Evolutionary conservation across 2,797 vertebrate species (phyloP), one percentile per base, ranked within the genome.

Genomic region (Yasuhikotakia modesta): DNA sequence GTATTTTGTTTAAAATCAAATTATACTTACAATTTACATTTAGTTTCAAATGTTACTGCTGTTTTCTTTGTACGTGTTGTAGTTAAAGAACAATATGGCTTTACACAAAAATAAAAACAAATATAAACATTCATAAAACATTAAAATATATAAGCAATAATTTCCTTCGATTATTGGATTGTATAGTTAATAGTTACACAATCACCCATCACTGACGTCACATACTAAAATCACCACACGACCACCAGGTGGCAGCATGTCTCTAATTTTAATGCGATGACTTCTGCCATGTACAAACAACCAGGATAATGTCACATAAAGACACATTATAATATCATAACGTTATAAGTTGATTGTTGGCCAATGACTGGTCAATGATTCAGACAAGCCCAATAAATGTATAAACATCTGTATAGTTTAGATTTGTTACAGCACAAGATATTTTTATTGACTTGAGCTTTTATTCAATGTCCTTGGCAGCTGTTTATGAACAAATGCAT

Each of bases 161-260:
- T n/a, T 43, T 11, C 8, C 39, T 43, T 43, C 39, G 8, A 11
- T 43, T 43, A 43, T 43, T 43, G 39, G 10, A 43, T 43, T 43
- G 39, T 43, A 43, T 10, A 11, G 39, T 43, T 11, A 43, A 43
- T 43, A 43, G 8, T 43, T 43, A 11, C 17, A 4, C 14, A 48
- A 48, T 48, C 14, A 1, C 17, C 17, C 5, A n/a, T 55, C 21
- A 7, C 21, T 71, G 70, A 71, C 32, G 69, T 46, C 35, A 46
- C 22, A 19, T n/a, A 21, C 11, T 24, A 14, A 22, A 0, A 12
- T 46, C 5, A 50, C 6, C 46, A 13, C 12, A 7, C 24, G 11
- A 70, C 30, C 83, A 76, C 76, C 70, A 81, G 81, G 22, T 81
- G 79, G 83, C 22, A 70, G 79, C 35, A 52, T 58, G 14, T 55